Evolutionary conservation across 2,113 vertebrate species (phyloP).

Genomic region (cat (Felis catus)): F.catus_Fca126_mat1.0 CM031411.1:37011001-37011500

Average conservation of each 20-base stretch:
- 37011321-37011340: slow-evolving; percentile 46
- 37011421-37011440: slow-evolving; percentile 55
- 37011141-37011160: background rate
- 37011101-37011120: background rate
- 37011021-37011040: background rate
- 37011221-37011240: background rate
- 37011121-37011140: background rate
- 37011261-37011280: background rate
- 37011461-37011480: slow-evolving; percentile 44
- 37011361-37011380: background rate
- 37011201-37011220: background rate
- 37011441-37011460: slow-evolving; percentile 60
- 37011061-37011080: background rate
- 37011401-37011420: slow-evolving; percentile 53
- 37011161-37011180: background rate
- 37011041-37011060: background rate
- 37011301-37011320: slow-evolving; percentile 2
- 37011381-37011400: slow-evolving; percentile 17
- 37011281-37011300: background rate
- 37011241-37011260: slow-evolving; percentile 5
- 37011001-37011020: background rate
- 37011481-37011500: slow-evolving; percentile 40
- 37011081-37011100: background rate
- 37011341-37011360: slow-evolving; percentile 51
- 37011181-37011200: slow-evolving; percentile 36